These are phyloP conservation scores for Labeo calbasu DNA, from an alignment of 2,797 vertebrate genomes.

Conservation along the genomic window DNA sequence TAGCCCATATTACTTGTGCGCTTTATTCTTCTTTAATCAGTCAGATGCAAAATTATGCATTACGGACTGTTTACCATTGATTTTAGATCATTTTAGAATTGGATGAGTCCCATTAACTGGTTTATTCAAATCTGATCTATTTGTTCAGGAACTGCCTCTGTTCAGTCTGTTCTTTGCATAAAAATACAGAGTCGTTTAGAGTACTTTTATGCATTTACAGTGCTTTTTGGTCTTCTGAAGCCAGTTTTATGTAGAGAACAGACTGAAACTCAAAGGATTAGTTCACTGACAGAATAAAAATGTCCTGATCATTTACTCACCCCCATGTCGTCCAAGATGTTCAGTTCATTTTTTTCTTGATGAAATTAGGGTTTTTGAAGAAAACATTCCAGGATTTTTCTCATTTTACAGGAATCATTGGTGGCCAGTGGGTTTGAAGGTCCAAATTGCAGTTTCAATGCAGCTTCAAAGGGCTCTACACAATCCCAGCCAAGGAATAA, in stretches of 20 bases:
- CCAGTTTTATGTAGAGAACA: neutral
- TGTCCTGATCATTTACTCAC: no score
- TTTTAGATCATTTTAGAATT: neutral
- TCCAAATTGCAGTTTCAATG: no score
- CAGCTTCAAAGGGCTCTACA: no score
- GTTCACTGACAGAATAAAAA: no score
- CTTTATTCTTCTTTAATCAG: neutral
- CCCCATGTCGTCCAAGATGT: no score
- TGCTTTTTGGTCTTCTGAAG: neutral
- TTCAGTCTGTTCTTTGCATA: neutral
- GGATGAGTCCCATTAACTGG: neutral
- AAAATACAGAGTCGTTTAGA: neutral
- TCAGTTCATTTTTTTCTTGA: no score
- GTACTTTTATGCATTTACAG: neutral
- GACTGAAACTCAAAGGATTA: neutral
- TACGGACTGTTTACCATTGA: neutral
- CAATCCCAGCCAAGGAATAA: no score
- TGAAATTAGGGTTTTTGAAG: no score
- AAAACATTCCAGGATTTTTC: no score
- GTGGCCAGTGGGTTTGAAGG: no score
- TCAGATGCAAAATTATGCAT: neutral
- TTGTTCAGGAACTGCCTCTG: neutral
- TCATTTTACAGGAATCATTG: no score
- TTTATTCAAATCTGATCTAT: slow-evolving; percentile 1
- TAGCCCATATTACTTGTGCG: neutral